These are phyloP conservation scores for Drosophila falleni DNA, from an alignment of 2,888 invertebrate species.

Conservation along the genomic window DNA sequence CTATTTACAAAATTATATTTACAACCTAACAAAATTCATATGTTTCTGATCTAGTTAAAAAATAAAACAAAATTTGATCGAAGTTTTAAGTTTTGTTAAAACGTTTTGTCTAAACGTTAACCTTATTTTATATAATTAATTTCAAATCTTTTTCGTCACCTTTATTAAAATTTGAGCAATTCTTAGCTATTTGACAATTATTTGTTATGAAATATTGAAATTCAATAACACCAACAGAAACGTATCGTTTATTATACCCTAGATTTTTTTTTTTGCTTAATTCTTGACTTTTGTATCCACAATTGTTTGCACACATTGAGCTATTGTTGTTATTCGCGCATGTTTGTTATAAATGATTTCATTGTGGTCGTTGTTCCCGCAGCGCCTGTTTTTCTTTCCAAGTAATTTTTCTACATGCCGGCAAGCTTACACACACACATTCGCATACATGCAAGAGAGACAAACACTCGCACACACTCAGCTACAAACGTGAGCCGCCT, in stretches of 20 bases:
- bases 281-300: slow-evolving; percentile 8
- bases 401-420: slow-evolving; percentile 75
- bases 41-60: no score
- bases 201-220: slow-evolving; percentile 2
- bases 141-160: no score
- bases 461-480: slow-evolving; percentile 9
- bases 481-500: slow-evolving; percentile 58
- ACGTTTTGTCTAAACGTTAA: no score
- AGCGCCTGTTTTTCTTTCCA: slow-evolving; percentile 68
- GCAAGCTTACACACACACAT: slow-evolving; percentile 43
- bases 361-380: slow-evolving; percentile 66
- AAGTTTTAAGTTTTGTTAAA: no score
- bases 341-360: slow-evolving; percentile 74
- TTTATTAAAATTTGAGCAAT: neutral
- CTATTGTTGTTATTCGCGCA: slow-evolving; percentile 27
- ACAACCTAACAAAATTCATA: no score
- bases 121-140: no score
- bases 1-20: no score
- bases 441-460: slow-evolving; percentile 20
- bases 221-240: slow-evolving; percentile 5
- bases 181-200: neutral
- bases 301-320: slow-evolving; percentile 31
- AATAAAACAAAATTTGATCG: no score
- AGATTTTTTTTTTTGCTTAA: slow-evolving; percentile 9
- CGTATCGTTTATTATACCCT: neutral